A percentile compares a stretch with the other conserved stretches of the same genome.
Evolutionary conservation across 30 jellyfish, hydroid and myxozoan species (phyloP).

Genomic region (Rhopilema esculentum): DNA sequence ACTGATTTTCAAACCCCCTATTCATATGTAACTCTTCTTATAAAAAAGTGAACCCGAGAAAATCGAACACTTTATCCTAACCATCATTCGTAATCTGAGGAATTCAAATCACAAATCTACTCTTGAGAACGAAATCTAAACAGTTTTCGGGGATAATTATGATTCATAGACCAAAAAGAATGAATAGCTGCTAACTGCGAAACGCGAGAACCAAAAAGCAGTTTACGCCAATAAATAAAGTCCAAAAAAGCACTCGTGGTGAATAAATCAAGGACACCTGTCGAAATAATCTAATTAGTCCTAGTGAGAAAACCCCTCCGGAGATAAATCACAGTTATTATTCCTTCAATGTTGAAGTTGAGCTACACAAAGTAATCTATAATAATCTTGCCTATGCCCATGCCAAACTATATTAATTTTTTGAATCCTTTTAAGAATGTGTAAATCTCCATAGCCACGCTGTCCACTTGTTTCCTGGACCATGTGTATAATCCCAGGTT

Average conservation of each 20-base stretch:
- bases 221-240: neutral
- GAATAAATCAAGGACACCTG: neutral
- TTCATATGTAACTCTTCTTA: no score
- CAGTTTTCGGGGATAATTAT: neutral
- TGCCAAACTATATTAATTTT: neutral
- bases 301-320: neutral
- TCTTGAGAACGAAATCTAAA: neutral
- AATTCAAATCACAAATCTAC: no score
- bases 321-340: neutral
- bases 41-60: no score
- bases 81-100: no score
- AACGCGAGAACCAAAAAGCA: neutral
- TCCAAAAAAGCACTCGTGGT: neutral
- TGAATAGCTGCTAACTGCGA: neutral
- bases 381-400: neutral
- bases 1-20: no score
- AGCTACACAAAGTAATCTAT: neutral
- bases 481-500: conserved; percentile 7
- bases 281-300: neutral
- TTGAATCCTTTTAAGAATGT: neutral
- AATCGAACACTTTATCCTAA: no score
- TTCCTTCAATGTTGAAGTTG: neutral
- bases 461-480: conserved; percentile 9
- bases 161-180: neutral
- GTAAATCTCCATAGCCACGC: conserved; percentile 27